phyloP scores from a whole-genome alignment of 2,113 vertebrate species.

The Micromys minutus region DNA sequence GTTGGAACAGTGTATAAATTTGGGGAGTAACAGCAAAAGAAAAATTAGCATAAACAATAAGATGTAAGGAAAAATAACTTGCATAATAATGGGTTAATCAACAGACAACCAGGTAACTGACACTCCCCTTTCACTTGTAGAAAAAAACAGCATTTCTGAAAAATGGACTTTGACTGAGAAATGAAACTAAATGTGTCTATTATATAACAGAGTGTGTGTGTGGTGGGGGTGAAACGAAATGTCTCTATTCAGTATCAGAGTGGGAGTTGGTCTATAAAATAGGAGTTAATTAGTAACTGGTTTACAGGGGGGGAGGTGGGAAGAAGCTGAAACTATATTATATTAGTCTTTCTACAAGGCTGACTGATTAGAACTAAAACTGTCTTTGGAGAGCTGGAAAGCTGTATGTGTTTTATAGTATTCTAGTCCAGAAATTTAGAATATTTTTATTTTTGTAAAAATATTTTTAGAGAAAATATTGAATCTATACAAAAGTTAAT shows the following conservation, averaged over 20 bases:
- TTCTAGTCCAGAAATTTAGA: neutral
- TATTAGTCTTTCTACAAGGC: neutral
- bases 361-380: neutral
- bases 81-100: neutral
- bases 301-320: too few species aligned
- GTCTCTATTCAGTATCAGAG: neutral
- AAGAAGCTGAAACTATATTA: neutral
- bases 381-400: neutral
- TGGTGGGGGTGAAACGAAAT: neutral
- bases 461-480: neutral
- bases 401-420: neutral
- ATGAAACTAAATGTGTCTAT: neutral
- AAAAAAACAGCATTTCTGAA: neutral
- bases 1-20: neutral
- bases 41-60: neutral
- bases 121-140: neutral
- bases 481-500: neutral
- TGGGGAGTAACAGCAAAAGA: neutral
- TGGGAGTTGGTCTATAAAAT: accelerated
- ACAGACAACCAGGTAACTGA: neutral
- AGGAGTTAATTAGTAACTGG: neutral
- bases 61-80: neutral
- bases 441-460: neutral
- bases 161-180: neutral
- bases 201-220: too few species aligned